Base-by-base conservation (phyloP, 2,113 vertebrate species). In the Cinclus cinclus region DNA sequence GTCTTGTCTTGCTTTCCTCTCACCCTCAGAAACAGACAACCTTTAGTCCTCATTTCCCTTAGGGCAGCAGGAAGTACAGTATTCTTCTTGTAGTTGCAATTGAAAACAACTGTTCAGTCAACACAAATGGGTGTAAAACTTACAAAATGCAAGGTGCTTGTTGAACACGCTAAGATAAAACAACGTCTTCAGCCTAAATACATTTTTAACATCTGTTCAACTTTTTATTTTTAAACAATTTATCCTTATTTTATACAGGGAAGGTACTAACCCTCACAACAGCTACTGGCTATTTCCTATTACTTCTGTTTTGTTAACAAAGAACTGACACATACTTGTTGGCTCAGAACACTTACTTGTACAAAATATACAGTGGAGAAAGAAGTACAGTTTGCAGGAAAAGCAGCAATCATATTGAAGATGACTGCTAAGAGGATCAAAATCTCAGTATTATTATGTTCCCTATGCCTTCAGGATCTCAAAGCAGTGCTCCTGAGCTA, bases 361-460 rank as follows among this genome's bases (percentile, higher is more conserved):
- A 63, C 50, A 44, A 87, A 46, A 17, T 11, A 83, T 0, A 2
- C 11, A 74, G 35, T 2, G 1, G 24, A 89, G 33, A 73, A 44
- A 44, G 24, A 44, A 75, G 52, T 22, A 53, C 1, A 42, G n/a
- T 35, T 75, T 33, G 27, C 9, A 64, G 27, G 17, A 71, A 75
- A 79, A 82, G 6, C 25, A 69, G 59, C 37, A 67, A 55, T 46
- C 19, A 7, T 18, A 52, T 2, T 62, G 31, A 77, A 88, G 46
- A 41, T 41, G 41, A 92, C 28, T 53, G 64, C 50, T 62, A 55
- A 80, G 46, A 83, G 42, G 46, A 89, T 58, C 50, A 77, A 46
- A 60, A 13, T 25, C 50, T 77, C 3, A 2, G 63, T 18, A 30
- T 0, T 69, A 1, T 41, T 53, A 53, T 0, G 1, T 16, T 78